Conservation (phyloP, 2,113 vertebrate genomes). For the Rousettus leschenaultii region DNA sequence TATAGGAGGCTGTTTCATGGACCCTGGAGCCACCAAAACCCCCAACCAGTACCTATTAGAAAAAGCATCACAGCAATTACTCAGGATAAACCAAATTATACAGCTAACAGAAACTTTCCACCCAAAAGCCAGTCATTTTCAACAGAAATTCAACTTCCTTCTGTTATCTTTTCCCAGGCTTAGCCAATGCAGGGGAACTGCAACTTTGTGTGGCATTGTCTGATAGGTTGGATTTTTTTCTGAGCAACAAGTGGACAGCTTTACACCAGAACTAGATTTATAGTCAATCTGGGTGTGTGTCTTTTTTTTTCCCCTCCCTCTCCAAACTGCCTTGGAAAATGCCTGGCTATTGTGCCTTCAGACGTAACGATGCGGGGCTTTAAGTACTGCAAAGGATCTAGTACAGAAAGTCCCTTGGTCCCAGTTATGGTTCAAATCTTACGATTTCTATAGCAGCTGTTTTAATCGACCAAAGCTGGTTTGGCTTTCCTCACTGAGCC, state of each 20-base stretch:
- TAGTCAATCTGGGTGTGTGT: background rate
- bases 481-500: slow-evolving; percentile 57
- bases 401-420: slow-evolving; percentile 1
- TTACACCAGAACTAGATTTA: slow-evolving; percentile 52
- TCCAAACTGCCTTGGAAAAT: slow-evolving; percentile 55
- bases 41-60: background rate
- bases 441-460: background rate
- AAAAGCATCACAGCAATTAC: slow-evolving; percentile 7
- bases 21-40: slow-evolving; percentile 23
- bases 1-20: background rate
- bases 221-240: slow-evolving; percentile 45
- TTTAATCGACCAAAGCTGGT: slow-evolving; percentile 41
- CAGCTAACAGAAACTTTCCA: background rate
- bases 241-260: slow-evolving; percentile 35
- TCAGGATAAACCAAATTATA: background rate
- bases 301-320: background rate
- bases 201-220: slow-evolving; percentile 50
- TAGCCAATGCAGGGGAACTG: slow-evolving; percentile 3
- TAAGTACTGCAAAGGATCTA: background rate
- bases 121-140: slow-evolving; percentile 10
- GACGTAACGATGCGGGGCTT: background rate
- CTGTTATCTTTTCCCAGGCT: slow-evolving; percentile 35
- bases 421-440: slow-evolving; percentile 39
- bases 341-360: background rate
- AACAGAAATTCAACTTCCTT: slow-evolving; percentile 30